Conservation (phyloP, 1,140 invertebrate species). For the Bombyx mori region DNA sequence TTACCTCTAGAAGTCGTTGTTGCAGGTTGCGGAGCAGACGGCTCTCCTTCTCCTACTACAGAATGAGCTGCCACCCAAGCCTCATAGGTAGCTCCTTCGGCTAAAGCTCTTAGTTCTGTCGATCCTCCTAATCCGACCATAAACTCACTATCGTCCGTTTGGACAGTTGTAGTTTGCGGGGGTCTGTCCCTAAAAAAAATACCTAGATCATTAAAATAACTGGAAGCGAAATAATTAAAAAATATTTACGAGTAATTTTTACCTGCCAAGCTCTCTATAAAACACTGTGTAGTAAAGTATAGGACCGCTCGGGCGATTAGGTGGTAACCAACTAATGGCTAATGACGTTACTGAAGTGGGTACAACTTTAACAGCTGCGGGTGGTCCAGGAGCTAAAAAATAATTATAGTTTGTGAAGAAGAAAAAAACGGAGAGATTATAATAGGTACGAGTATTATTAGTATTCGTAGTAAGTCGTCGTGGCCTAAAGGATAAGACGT, state of each 20-base stretch:
- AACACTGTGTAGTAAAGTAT: conserved; percentile 90
- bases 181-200: conserved; percentile 43
- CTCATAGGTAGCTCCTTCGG: conserved; percentile 78
- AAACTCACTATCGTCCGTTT: conserved; percentile 44
- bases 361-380: conserved; percentile 86
- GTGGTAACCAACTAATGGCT: conserved; percentile 87
- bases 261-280: conserved; percentile 75
- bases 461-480: too few species aligned
- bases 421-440: too few species aligned
- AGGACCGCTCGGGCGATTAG: conserved; percentile 83
- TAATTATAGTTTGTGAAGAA: too few species aligned
- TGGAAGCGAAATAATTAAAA: too few species aligned
- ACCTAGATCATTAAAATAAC: background rate
- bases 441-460: too few species aligned
- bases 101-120: conserved; percentile 47
- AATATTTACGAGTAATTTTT: conserved; percentile 2
- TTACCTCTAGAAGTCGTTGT: conserved; percentile 55
- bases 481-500: too few species aligned
- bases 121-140: conserved; percentile 53
- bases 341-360: conserved; percentile 84
- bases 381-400: conserved; percentile 81
- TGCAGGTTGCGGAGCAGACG: conserved; percentile 51
- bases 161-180: conserved; percentile 52
- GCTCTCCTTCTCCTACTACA: conserved; percentile 81
- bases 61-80: conserved; percentile 92